phyloP scores from a whole-genome alignment of 2,888 invertebrate species.

The Cordilura impudica region DNA sequence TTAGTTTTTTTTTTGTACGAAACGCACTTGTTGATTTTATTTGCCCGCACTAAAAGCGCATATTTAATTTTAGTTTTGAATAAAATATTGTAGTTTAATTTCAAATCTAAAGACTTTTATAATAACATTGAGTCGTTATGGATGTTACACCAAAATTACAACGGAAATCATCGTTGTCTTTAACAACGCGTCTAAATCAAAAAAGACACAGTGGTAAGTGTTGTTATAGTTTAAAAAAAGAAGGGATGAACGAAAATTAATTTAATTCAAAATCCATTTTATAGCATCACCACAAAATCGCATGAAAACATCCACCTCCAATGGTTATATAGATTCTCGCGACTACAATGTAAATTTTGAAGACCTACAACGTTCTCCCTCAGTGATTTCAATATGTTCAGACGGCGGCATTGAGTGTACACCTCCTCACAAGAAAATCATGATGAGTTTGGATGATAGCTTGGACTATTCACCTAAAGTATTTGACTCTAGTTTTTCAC shows the following conservation, averaged over 20 bases:
- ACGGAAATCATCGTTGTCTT: constrained; percentile 70
- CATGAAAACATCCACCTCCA: constrained; percentile 36
- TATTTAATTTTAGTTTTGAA: not conserved
- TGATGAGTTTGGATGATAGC: constrained; percentile 70
- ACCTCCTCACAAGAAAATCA: constrained; percentile 69
- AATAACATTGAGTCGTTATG: constrained; percentile 62
- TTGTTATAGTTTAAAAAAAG: not conserved
- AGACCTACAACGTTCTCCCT: constrained; percentile 52
- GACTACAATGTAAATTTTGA: not conserved
- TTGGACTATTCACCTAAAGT: constrained; percentile 70
- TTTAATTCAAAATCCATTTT: constrained; percentile 1
- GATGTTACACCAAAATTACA: constrained; percentile 68
- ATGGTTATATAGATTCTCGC: not conserved
- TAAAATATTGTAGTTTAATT: not conserved
- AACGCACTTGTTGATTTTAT: not conserved
- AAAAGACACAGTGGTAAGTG: constrained; percentile 70
- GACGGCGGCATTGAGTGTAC: constrained; percentile 69
- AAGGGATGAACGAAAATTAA: not conserved
- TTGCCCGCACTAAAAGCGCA: not conserved
- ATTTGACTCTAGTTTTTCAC: constrained; percentile 70
- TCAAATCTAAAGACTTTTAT: not conserved
- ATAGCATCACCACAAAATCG: constrained; percentile 70
- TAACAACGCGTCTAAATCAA: constrained; percentile 68
- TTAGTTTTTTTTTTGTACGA: not conserved
- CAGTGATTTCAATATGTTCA: constrained; percentile 56